Evolutionary conservation across 2,888 invertebrate genomes (phyloP).

Genomic region (Ophion obscuratus): DNA sequence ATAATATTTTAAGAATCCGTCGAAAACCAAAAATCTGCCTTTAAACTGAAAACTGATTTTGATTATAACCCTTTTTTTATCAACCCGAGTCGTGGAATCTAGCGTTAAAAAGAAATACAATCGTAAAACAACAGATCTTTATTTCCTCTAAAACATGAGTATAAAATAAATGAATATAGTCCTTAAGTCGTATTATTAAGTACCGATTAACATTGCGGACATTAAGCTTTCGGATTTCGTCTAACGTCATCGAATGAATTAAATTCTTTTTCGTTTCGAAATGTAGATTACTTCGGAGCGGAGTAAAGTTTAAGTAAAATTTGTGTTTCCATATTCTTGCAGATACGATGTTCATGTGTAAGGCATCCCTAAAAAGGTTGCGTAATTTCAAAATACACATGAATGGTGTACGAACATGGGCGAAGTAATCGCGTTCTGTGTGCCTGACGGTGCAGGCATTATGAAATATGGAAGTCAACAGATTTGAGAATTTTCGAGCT

Average conservation of each 20-base stretch:
- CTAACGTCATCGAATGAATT: constrained; percentile 1
- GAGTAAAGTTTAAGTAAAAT: neutral
- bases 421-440: neutral
- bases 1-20: too few relatives aligned
- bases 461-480: too few relatives aligned
- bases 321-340: neutral
- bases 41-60: too few relatives aligned
- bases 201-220: constrained; percentile 53
- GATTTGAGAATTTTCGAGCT: too few relatives aligned
- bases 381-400: neutral
- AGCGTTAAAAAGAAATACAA: neutral
- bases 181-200: constrained; percentile 46
- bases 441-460: too few relatives aligned
- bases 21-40: too few relatives aligned
- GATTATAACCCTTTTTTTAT: too few relatives aligned
- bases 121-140: constrained; percentile 60
- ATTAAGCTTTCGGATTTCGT: constrained; percentile 27
- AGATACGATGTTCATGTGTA: neutral
- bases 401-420: neutral
- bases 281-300: neutral
- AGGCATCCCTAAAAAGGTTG: neutral
- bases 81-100: too few relatives aligned
- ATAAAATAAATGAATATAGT: constrained; percentile 64
- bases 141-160: constrained; percentile 60
- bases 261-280: neutral